Base-by-base conservation (phyloP, 2,797 vertebrate genomes). In the Anguilla anguilla region DNA sequence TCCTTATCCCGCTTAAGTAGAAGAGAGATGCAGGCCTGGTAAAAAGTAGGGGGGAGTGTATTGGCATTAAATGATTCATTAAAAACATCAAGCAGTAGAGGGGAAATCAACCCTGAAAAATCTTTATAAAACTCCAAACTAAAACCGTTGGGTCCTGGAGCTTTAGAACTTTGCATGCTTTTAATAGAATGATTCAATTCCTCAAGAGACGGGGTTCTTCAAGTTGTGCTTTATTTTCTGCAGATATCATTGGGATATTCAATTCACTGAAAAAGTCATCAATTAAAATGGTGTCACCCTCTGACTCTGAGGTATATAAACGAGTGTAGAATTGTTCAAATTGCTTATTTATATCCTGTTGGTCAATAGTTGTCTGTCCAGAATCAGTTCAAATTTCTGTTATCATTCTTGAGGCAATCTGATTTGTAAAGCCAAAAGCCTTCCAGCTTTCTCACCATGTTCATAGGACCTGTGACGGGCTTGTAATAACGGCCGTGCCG, bases 381-480 rank as follows among this genome's bases (percentile, higher is more conserved):
- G 2, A 59, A n/a, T n/a, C 11, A 19, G 2, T n/a, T 59, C 57
- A 2, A 13, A 59, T 59, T 15, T 59, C 57, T 2, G 57, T 59
- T 5, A 59, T 11, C 57, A 59, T 59, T 17, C 57, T 15, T 13
- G 57, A 59, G 9, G 86, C 77, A 61, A 77, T 83, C 55, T 61
- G 28, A 87, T n/a, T 87, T 87, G 79, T n/a, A 61, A 83, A 64
- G 86, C 77, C 77, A 87, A 17, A 64, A 87, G 86, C 39, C 22
- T 87, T 17, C 77, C 79, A 61, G 86, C 35, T 49, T 83, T 83
- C 55, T 83, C 86, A 17, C 86, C 77, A 64, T 82, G 55, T 31
- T 87, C 74, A 43, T 67, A 87, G 46, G 55, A 59, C 15, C 55
- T 11, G 55, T 59, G 53, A 64, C 55, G 35, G 17, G 55, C 35